Conservation (phyloP, 2,888 invertebrate species). For the Adela reaumurella region DNA sequence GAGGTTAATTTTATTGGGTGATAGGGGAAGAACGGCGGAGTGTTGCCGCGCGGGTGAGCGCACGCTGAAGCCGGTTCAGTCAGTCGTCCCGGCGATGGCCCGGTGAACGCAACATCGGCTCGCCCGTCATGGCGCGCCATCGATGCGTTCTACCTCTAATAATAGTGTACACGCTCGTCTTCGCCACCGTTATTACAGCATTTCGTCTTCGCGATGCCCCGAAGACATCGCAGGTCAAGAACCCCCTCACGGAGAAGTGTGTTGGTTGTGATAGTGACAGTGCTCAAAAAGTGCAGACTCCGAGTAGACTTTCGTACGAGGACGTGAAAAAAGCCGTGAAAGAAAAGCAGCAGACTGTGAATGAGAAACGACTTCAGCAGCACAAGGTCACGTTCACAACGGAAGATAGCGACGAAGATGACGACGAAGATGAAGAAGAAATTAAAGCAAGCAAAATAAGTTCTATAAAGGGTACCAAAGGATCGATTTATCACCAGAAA, state of each 20-base stretch:
- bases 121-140: constrained; percentile 45
- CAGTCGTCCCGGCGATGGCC: constrained; percentile 39
- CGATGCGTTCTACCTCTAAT: constrained; percentile 47
- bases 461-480: background rate
- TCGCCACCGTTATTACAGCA: constrained; percentile 51
- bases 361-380: constrained; percentile 14
- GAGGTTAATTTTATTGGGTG: background rate
- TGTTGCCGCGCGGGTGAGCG: too few relatives aligned
- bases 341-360: constrained; percentile 26
- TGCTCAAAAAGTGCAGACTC: constrained; percentile 30
- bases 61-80: background rate
- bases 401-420: constrained; percentile 13
- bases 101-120: constrained; percentile 30
- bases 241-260: constrained; percentile 28
- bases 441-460: too few relatives aligned
- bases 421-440: constrained; percentile 11
- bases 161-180: constrained; percentile 38
- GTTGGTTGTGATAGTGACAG: constrained; percentile 37
- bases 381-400: constrained; percentile 10
- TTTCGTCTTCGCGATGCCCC: constrained; percentile 53
- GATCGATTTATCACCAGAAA: background rate
- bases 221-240: constrained; percentile 17
- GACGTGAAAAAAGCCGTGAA: constrained; percentile 28
- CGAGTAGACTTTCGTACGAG: constrained; percentile 22
- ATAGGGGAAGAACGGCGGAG: background rate